phyloP scores from a whole-genome alignment of 1,140 invertebrate species.

The Maniola jurtina region DNA sequence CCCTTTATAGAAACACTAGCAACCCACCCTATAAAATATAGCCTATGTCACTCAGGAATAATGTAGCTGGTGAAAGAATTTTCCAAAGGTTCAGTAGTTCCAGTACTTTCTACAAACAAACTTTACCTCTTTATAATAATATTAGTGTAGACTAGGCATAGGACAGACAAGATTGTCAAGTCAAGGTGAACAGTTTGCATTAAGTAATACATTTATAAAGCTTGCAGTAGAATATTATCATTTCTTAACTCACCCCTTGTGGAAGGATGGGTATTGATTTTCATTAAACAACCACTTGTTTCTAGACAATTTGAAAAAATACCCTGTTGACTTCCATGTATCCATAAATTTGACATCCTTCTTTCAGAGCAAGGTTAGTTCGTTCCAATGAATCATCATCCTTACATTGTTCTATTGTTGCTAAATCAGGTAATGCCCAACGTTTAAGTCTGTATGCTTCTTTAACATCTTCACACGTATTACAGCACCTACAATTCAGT shows the following conservation, averaged over 20 bases:
- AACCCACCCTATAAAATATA: too few species aligned
- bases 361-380: constrained; percentile 86
- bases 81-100: too few species aligned
- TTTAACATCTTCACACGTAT: constrained; percentile 97
- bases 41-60: too few species aligned
- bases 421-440: constrained; percentile 90
- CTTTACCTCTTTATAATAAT: too few species aligned
- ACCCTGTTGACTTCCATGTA: constrained; percentile 96
- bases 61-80: too few species aligned
- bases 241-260: too few species aligned
- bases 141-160: too few species aligned
- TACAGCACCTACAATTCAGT: constrained; percentile 90
- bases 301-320: constrained; percentile 13
- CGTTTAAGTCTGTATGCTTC: constrained; percentile 93
- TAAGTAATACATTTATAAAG: too few species aligned
- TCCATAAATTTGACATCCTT: constrained; percentile 97
- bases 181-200: too few species aligned
- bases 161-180: too few species aligned
- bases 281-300: background rate
- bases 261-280: background rate
- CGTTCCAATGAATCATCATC: constrained; percentile 86
- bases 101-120: too few species aligned
- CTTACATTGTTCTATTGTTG: constrained; percentile 94
- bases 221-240: background rate
- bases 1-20: too few species aligned